Conservation (phyloP, 1,140 invertebrate genomes). For the Calliopsis andreniformis region DNA sequence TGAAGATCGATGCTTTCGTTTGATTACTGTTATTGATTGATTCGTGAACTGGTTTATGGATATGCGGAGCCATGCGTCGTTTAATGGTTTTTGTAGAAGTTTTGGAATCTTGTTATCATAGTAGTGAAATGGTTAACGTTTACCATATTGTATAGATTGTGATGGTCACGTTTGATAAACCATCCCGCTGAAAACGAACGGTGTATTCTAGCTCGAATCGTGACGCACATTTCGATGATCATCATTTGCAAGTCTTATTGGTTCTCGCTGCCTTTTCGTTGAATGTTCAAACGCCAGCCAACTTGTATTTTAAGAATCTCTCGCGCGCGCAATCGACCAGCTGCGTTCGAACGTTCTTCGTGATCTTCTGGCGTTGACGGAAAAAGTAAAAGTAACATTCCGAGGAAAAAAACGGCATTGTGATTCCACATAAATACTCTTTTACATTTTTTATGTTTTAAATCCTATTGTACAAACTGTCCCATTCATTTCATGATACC, state of each 20-base stretch:
- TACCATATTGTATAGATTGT: no score
- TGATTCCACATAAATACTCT: background rate
- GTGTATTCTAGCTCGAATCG: background rate
- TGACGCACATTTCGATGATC: background rate
- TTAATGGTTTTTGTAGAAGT: no score
- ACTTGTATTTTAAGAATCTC: slow-evolving; percentile 1
- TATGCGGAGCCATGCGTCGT: no score
- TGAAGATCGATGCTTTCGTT: no score
- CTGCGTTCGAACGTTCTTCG: background rate
- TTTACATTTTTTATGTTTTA: background rate
- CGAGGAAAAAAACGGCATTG: background rate
- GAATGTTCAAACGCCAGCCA: background rate
- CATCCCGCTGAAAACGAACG: no score
- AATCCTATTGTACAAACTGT: background rate
- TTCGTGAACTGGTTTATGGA: no score
- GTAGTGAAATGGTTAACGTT: no score
- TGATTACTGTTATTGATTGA: no score
- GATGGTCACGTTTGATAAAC: no score
- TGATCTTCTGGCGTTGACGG: background rate
- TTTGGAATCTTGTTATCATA: no score
- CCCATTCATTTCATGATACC: background rate
- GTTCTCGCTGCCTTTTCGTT: background rate
- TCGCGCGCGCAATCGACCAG: background rate
- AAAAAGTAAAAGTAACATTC: background rate
- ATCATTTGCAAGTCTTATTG: slow-evolving; percentile 16